phyloP scores from a whole-genome alignment of 2,113 vertebrate species.

The Nestor notabilis region DNA sequence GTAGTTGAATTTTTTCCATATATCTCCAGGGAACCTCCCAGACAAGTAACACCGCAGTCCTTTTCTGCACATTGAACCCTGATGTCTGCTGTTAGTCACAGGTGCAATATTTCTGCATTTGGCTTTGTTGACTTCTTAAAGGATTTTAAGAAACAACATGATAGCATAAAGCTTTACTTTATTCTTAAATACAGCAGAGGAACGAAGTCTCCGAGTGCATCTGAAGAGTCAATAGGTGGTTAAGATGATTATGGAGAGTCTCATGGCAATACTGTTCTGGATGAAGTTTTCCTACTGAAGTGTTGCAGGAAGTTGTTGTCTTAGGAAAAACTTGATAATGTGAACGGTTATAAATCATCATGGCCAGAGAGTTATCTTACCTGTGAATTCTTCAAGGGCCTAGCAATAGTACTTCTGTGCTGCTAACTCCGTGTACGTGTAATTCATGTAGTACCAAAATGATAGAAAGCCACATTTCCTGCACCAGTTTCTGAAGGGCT shows the following conservation, averaged over 20 bases:
- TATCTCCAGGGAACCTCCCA: neutral
- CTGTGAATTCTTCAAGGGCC: neutral
- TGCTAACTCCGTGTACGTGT: neutral
- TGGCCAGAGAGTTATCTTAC: neutral
- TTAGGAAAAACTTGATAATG: accelerated
- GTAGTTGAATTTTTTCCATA: neutral
- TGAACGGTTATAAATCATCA: neutral
- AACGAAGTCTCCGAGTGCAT: neutral
- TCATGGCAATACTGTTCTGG: neutral
- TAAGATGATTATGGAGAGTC: neutral
- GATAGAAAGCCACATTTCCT: neutral
- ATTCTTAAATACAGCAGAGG: neutral
- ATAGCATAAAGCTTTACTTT: neutral
- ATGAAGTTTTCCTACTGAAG: neutral
- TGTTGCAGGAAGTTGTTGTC: neutral
- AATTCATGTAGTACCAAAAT: neutral
- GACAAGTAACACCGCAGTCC: neutral
- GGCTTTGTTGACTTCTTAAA: neutral
- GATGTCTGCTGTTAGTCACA: neutral
- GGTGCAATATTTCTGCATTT: neutral
- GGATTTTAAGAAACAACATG: neutral
- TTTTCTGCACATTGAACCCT: neutral
- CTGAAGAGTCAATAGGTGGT: neutral
- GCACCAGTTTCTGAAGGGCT: neutral
- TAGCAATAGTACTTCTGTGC: neutral